phyloP scores from a whole-genome alignment of 2,888 invertebrate species.

The Matsumyia berberina region DNA sequence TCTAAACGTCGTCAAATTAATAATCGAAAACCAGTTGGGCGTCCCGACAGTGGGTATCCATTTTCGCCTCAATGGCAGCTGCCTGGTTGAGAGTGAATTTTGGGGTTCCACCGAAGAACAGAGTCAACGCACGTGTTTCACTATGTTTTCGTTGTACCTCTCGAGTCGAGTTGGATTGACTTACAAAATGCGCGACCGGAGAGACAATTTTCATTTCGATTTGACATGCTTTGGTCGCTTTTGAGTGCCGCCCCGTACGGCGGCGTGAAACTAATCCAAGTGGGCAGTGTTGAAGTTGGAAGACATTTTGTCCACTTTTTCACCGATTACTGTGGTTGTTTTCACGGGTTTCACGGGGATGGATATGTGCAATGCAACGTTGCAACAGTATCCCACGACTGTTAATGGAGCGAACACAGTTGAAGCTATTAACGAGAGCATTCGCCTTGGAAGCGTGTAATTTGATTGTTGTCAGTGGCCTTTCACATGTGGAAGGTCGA shows the following conservation, averaged over 20 bases:
- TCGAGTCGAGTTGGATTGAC: slow-evolving; percentile 30
- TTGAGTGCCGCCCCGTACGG: slow-evolving; percentile 48
- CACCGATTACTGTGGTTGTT: neutral
- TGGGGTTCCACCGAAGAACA: no score
- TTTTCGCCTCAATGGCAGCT: no score
- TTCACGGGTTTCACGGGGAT: neutral
- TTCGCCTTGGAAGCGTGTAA: slow-evolving; percentile 16
- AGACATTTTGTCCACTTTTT: slow-evolving; percentile 33
- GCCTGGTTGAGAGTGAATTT: no score
- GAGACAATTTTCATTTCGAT: slow-evolving; percentile 59
- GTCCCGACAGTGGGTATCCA: slow-evolving; percentile 27
- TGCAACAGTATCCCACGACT: neutral
- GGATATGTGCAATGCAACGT: no score
- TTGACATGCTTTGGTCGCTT: slow-evolving; percentile 61
- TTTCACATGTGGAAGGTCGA: no score
- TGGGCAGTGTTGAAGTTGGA: slow-evolving; percentile 52
- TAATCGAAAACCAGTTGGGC: slow-evolving; percentile 35
- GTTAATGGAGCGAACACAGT: slow-evolving; percentile 23
- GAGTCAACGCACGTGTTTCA: slow-evolving; percentile 18
- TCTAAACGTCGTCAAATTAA: slow-evolving; percentile 50
- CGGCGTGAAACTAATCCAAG: slow-evolving; percentile 38
- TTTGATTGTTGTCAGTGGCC: slow-evolving; percentile 22
- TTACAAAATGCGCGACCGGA: slow-evolving; percentile 46
- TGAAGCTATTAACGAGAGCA: slow-evolving; percentile 24
- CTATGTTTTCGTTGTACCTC: no score